These are phyloP conservation scores for Caenorhabditis tropicalis DNA, from an alignment of 1,140 invertebrate genomes.

Conservation along the genomic window DNA sequence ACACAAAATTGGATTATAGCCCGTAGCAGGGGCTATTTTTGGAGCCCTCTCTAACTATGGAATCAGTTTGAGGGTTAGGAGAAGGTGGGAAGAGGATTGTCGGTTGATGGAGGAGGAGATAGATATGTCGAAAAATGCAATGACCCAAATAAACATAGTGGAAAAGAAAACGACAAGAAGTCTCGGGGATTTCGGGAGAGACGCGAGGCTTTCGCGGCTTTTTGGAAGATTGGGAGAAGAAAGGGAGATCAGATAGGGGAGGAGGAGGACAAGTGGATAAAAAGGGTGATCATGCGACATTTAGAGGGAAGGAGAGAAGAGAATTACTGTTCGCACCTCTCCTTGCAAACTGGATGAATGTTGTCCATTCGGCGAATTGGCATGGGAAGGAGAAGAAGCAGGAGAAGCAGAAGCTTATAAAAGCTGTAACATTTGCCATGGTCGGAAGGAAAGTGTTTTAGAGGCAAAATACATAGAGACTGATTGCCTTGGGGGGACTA, in stretches of 20 bases:
- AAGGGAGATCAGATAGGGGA: constrained; percentile 8
- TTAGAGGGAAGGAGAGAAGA: neutral
- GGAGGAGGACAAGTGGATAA: constrained; percentile 35
- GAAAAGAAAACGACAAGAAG: constrained; percentile 10
- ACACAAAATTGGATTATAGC: no score
- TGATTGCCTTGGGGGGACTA: no score
- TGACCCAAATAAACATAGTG: constrained; percentile 42
- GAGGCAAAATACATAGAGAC: no score
- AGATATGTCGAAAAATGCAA: constrained; percentile 40
- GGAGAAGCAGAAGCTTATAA: no score
- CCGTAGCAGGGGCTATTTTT: no score
- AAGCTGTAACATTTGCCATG: no score
- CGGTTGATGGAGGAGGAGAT: neutral
- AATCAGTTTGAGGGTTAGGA: no score
- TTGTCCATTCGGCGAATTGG: no score
- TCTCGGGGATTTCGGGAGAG: constrained; percentile 1
- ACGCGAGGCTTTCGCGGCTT: neutral
- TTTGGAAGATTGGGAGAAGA: neutral
- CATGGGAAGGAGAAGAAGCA: no score
- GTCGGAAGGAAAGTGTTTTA: no score
- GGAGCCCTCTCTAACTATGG: no score
- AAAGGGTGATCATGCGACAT: constrained; percentile 14
- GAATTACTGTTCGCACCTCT: constrained; percentile 22
- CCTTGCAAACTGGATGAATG: neutral
- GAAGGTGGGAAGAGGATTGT: neutral